These are phyloP conservation scores for Arrhamphus sclerolepis DNA, from an alignment of 2,797 vertebrate species.

Conservation along the genomic window DNA sequence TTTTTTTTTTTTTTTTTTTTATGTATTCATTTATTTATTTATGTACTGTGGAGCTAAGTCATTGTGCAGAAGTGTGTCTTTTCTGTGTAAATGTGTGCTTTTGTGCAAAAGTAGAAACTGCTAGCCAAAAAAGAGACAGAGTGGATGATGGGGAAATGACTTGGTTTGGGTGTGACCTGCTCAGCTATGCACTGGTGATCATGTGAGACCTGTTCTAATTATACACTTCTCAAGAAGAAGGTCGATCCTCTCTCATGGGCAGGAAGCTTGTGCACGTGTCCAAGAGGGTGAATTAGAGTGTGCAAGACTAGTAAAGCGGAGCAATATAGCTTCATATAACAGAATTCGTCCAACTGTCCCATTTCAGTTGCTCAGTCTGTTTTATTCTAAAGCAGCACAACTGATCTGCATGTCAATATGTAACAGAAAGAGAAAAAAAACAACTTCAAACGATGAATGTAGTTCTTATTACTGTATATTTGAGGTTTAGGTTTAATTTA, in stretches of 20 bases:
- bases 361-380: slow-evolving; percentile 43
- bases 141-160: slow-evolving; percentile 67
- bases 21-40: background rate
- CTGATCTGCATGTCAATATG: slow-evolving; percentile 16
- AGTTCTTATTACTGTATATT: slow-evolving; percentile 3
- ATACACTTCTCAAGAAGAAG: slow-evolving; percentile 81
- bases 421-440: slow-evolving; percentile 33
- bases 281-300: slow-evolving; percentile 36
- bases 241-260: slow-evolving; percentile 74
- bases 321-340: slow-evolving; percentile 34
- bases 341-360: slow-evolving; percentile 45
- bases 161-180: slow-evolving; percentile 77
- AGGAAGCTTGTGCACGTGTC: slow-evolving; percentile 58
- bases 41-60: background rate
- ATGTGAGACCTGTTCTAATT: slow-evolving; percentile 86
- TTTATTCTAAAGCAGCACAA: slow-evolving; percentile 50
- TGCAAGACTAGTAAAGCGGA: slow-evolving; percentile 16
- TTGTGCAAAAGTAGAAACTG: slow-evolving; percentile 37
- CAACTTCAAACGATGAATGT: background rate
- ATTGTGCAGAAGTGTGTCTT: slow-evolving; percentile 15
- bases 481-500: slow-evolving; percentile 15
- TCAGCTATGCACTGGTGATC: slow-evolving; percentile 80
- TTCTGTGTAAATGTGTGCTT: slow-evolving; percentile 13
- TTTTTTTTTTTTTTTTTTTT: too few species aligned
- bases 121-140: slow-evolving; percentile 58